Percentiles rank a stretch among this genome's conserved stretches.
Evolutionary conservation across 2,888 invertebrate genomes (phyloP).

Genomic region (Diarsia brunnea): DNA sequence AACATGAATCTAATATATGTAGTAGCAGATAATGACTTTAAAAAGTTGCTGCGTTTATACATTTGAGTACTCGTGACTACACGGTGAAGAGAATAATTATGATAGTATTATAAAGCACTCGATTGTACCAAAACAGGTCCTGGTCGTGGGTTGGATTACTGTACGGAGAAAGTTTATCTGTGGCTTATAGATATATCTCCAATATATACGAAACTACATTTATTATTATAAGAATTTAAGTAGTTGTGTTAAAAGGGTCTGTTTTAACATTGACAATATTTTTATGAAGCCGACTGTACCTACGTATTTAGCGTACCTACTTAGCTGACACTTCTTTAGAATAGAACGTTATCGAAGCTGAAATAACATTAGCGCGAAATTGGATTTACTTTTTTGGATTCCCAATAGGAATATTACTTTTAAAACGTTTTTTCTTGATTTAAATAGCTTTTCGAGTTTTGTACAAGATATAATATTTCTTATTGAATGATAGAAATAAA

Average conservation of each 20-base stretch:
- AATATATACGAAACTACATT: too few species aligned
- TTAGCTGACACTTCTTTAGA: constrained; percentile 62
- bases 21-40: too few species aligned
- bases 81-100: not conserved
- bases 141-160: not conserved
- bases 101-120: not conserved
- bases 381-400: constrained; percentile 72
- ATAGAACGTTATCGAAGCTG: constrained; percentile 71
- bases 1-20: too few species aligned
- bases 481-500: not conserved
- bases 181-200: not conserved
- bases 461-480: not conserved
- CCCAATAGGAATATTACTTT: constrained; percentile 68
- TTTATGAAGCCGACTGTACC: constrained; percentile 37
- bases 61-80: too few species aligned
- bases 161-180: not conserved
- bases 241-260: not conserved
- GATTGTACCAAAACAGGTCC: not conserved
- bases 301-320: constrained; percentile 37
- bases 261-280: constrained; percentile 11
- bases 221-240: not conserved
- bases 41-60: too few species aligned
- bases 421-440: constrained; percentile 55
- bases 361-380: constrained; percentile 72
- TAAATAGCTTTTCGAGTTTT: not conserved